Base-by-base conservation (phyloP, 2,113 vertebrate species). In the Crotalus horridus region DNA sequence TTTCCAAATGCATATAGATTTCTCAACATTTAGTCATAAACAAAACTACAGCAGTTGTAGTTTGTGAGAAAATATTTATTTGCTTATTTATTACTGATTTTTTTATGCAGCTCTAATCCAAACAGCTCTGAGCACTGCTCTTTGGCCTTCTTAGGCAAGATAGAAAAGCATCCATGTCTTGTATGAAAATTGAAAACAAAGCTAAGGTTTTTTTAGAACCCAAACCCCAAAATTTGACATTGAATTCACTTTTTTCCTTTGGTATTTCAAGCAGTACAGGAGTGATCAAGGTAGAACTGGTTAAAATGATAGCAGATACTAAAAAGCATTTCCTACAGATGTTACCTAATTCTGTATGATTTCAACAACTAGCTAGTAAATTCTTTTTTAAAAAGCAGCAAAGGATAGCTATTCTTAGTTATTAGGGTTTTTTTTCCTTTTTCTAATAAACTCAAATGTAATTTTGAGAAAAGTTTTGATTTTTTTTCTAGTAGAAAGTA, bases 381-480 rank as follows among this genome's bases (percentile, higher is more conserved):
- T 81, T 81, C 74, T 21, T 21, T 81, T 81, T 81, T 21, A 81
- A 33, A 81, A 81, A 9, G 20, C 74, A 81, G 17, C 74, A 81
- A 81, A 43, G 74, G 7, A 81, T 43, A 81, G 20, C 33, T 81
- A 81, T 81, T 43, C 17, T 43, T 81, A 81, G 33, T 81, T 21
- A 81, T 81, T 81, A 43, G 2, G 74, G 6, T 21, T 39, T 81
- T 64, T 11, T 20, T 13, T 4, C 26, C 17, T 53, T 39, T 13
- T 5, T 55, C 29, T 33, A 69, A 29, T 12, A 0, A 90, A 81
- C 10, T 90, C 24, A 64, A 29, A 24, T 56, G 8, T 0, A 1
- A 89, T 51, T 90, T 92, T 33, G 3, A 69, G 88, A 8, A 0
- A 56, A 7, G 3, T 51, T 6, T n/a, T 48, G 0, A 4, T 87